These are phyloP conservation scores for Cyclophora punctaria DNA, from an alignment of 2,888 invertebrate genomes.

Conservation along the genomic window DNA sequence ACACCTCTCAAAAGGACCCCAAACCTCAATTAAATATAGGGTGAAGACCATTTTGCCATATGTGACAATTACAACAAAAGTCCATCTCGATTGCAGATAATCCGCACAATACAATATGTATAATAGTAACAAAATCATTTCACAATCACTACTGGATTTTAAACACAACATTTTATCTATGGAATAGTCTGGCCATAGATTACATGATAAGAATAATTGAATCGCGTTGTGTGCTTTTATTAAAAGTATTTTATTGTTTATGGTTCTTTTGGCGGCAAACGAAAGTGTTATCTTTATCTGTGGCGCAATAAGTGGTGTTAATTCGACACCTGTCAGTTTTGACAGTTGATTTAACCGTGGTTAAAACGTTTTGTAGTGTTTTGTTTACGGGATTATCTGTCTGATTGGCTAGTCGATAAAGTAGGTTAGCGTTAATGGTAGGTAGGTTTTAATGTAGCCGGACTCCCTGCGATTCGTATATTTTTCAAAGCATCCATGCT, in stretches of 20 bases:
- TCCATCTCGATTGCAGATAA: slow-evolving; percentile 69
- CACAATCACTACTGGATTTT: slow-evolving; percentile 7
- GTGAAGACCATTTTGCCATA: slow-evolving; percentile 52
- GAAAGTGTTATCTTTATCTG: slow-evolving; percentile 40
- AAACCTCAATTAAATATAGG: slow-evolving; percentile 8
- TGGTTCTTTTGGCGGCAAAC: slow-evolving; percentile 40
- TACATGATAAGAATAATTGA: slow-evolving; percentile 63
- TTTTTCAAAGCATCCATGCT: no score
- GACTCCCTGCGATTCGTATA: no score
- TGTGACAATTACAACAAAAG: slow-evolving; percentile 61
- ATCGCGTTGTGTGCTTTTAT: slow-evolving; percentile 56
- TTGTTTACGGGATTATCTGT: no score
- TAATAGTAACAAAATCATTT: not conserved
- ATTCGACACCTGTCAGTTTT: slow-evolving; percentile 55
- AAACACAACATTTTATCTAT: not conserved
- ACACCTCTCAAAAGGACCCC: slow-evolving; percentile 16
- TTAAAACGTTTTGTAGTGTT: not conserved
- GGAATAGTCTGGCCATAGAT: slow-evolving; percentile 25
- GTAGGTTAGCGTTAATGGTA: no score
- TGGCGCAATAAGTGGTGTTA: slow-evolving; percentile 51
- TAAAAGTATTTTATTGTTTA: slow-evolving; percentile 33
- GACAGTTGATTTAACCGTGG: slow-evolving; percentile 16
- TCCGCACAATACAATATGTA: slow-evolving; percentile 24
- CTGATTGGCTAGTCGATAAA: no score
- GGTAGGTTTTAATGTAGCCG: no score